phyloP scores from a whole-genome alignment of 2,888 invertebrate species.

The Cephalotes varians region DNA sequence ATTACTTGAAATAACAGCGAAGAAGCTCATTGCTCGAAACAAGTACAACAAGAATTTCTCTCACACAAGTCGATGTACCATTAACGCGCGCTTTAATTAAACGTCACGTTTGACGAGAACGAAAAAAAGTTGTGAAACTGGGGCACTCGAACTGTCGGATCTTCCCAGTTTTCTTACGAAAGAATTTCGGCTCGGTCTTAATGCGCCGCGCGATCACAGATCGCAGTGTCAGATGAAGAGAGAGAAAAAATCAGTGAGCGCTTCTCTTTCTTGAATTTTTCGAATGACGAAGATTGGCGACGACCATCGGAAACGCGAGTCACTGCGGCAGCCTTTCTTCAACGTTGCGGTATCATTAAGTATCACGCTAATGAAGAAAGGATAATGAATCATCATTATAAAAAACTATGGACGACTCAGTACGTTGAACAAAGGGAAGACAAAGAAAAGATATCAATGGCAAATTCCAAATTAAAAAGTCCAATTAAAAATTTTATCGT shows the following conservation, averaged over 20 bases:
- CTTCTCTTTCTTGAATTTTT: neutral
- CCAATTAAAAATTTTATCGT: constrained; percentile 37
- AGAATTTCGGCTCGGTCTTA: constrained; percentile 36
- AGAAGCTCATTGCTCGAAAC: neutral
- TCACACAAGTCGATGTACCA: neutral
- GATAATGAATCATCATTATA: constrained; percentile 53
- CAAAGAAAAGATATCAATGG: neutral
- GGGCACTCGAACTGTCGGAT: constrained; percentile 24
- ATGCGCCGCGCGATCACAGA: constrained; percentile 44
- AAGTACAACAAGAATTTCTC: neutral
- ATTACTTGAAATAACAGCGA: neutral
- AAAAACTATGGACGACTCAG: neutral
- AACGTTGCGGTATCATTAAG: constrained; percentile 20
- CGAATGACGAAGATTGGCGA: neutral
- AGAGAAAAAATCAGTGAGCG: neutral
- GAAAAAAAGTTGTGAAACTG: constrained; percentile 12
- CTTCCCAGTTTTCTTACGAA: constrained; percentile 12
- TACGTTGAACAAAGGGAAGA: neutral
- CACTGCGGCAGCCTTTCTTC: neutral
- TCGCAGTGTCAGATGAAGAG: neutral
- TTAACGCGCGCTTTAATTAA: constrained; percentile 44
- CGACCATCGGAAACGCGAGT: constrained; percentile 36
- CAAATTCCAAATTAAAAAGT: constrained; percentile 48
- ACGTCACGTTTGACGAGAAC: constrained; percentile 23
- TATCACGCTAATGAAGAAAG: constrained; percentile 54